Evolutionary conservation across 2,113 vertebrate species (phyloP), one percentile per base, ranked within the genome.

Genomic region (Labrus mixtus): DNA sequence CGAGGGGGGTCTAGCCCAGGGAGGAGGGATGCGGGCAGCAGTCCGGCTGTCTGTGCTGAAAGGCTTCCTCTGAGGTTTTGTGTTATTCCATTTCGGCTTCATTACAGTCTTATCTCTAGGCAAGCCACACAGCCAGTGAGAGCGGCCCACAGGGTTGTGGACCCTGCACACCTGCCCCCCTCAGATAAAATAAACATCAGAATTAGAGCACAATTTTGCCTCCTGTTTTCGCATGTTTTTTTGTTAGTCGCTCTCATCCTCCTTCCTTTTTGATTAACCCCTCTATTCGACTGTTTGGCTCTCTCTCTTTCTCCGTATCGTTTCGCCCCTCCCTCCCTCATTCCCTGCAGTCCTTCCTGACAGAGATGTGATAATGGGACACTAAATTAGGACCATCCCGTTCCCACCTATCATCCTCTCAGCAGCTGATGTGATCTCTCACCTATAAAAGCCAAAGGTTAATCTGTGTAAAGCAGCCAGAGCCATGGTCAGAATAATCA

Each of bases 131-230:
- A 91, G 89, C 75, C 85, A 67, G 86, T 6, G 62, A 74, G 73
- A 76, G 82, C 46, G 36, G 84, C 75, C 84, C 81, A 88, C 64
- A 80, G 69, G 85, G 84, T 84, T 73, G 73, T 78, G 67, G 77
- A 87, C 87, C 69, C 22, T 73, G 85, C 81, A 86, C 90, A 93
- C 90, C 93, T 94, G 92, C 78, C 82, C 84, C 84, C 82, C 83
- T 87, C 87, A 83, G 91, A 94, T 94, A 92, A 93, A 92, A 88
- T 81, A 91, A 89, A 89, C 84, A 90, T 92, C 89, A 91, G 80
- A 88, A 87, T 80, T 79, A 89, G 77, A 79, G 68, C 8, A 5
- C 59, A 77, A 72, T 86, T 84, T 85, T 60, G 54, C 29, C 69
- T 74, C 56, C 55, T 51, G 57, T 73, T 60, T 53, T 67, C 10